Evolutionary conservation across 1,140 invertebrate genomes (phyloP), one percentile per base, ranked within the genome.

Genomic region (Phymastichus coffea): DNA sequence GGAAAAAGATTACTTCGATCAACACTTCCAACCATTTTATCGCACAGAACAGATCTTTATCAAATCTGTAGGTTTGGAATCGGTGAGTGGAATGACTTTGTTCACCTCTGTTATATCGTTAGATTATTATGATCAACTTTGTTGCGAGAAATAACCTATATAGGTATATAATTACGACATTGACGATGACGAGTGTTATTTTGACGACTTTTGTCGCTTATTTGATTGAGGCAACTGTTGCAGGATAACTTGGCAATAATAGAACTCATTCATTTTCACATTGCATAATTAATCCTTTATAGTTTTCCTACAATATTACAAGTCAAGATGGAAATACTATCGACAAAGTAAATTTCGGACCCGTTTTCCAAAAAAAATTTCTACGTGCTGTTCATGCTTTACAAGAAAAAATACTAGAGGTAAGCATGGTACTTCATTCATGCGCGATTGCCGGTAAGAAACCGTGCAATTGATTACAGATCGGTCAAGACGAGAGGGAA

Each of bases 1-100:
- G 4, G 94, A 99, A 78, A 87, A 89, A 58, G 84, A 93, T 56
- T 98, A 89, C 78, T 99, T 94, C 76, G 95, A 99, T 74, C 84
- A 85, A 1, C 88, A 95, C 65, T 97, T 98, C 75, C 85, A 93
- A 60, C 97, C 97, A 0, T 99, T 99, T 77, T 99, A 97, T 76
- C 84, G 98, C 58, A 92, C 89, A 1, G 94, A 98, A 78, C 94
- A 96, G 79, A 80, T 92, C 54, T 91, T 92, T 52, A 90, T 92
- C 53, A 87, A 83, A 25, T 83, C 89, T 1, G 38, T 51, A 2
- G 40, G 30, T 43, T 28, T 61, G 8, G 44, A 48, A 30, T 55
- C 53, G 52, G 59, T 54, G n/a, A n/a, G n/a, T n/a, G n/a, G n/a
- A n/a, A n/a, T n/a, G n/a, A n/a, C n/a, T n/a, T n/a, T n/a, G n/a